A percentile compares a stretch with the other conserved stretches of the same genome.
phyloP scores from a whole-genome alignment of 2,797 vertebrate species.

The Urophycis tenuis region DNA sequence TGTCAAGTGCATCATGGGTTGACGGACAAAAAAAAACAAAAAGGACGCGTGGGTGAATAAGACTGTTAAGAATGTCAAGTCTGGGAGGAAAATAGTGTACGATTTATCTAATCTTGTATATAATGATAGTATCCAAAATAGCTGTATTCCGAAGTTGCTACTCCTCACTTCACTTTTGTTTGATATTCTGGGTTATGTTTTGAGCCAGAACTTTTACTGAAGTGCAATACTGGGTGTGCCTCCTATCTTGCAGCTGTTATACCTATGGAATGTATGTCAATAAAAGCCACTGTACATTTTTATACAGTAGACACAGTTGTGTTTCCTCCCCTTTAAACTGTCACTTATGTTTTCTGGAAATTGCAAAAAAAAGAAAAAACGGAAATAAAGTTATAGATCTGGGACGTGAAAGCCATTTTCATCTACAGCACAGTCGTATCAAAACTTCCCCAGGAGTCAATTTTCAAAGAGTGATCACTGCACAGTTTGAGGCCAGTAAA shows the following conservation, averaged over 20 bases:
- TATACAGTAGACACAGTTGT: constrained; percentile 87
- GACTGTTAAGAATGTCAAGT: constrained; percentile 91
- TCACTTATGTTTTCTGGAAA: constrained; percentile 63
- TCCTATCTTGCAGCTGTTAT: constrained; percentile 99
- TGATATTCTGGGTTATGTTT: constrained; percentile 99
- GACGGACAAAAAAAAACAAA: constrained; percentile 65
- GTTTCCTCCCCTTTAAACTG: constrained; percentile 61
- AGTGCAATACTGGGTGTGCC: constrained; percentile 99
- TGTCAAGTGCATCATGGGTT: constrained; percentile 86
- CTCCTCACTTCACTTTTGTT: constrained; percentile 98
- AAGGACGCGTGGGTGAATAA: constrained; percentile 78
- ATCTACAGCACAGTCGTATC: constrained; percentile 46
- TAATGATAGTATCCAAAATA: constrained; percentile 88
- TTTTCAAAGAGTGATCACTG: constrained; percentile 53
- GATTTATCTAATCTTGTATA: constrained; percentile 97
- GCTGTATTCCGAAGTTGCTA: constrained; percentile 88
- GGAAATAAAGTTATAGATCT: constrained; percentile 26
- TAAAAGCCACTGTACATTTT: constrained; percentile 99
- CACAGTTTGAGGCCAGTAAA: constrained; percentile 58
- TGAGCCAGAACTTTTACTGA: constrained; percentile 99
- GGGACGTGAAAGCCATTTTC: constrained; percentile 57
- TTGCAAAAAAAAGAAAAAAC: constrained; percentile 50
- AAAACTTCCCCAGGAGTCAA: constrained; percentile 51
- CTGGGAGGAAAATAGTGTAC: constrained; percentile 91
- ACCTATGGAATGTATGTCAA: constrained; percentile 99